Evolutionary conservation across 2,113 vertebrate genomes (phyloP).

Genomic region (Crotalus horridus): DNA sequence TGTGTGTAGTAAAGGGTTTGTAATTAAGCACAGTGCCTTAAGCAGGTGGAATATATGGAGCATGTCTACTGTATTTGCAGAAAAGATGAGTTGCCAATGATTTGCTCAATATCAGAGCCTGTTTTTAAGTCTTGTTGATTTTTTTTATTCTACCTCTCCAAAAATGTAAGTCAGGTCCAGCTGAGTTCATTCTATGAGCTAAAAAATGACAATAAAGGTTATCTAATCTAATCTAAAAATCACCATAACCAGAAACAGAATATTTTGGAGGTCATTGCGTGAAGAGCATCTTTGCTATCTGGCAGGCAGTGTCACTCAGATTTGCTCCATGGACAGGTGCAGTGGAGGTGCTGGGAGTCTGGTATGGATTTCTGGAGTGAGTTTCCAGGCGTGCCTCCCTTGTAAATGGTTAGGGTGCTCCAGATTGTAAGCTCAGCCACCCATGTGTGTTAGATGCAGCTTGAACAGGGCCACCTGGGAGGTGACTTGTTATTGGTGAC

Average conservation of each 20-base stretch:
- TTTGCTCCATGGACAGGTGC: background rate
- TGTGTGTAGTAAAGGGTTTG: background rate
- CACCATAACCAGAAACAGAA: background rate
- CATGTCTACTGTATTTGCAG: background rate
- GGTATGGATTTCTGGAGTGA: background rate
- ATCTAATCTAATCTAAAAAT: background rate
- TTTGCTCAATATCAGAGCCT: background rate
- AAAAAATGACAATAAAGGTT: background rate
- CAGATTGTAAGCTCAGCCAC: background rate
- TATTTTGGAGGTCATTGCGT: background rate
- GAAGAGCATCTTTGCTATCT: background rate
- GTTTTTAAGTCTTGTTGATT: background rate
- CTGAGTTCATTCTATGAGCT: background rate
- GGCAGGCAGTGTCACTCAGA: background rate
- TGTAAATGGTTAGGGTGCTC: background rate
- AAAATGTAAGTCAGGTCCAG: background rate
- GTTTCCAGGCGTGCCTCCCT: background rate
- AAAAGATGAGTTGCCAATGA: background rate
- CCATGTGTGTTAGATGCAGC: background rate
- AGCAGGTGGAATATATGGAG: background rate
- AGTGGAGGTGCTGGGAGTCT: background rate
- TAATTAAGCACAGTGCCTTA: background rate
- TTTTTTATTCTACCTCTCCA: background rate
- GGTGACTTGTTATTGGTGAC: background rate
- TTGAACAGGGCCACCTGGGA: background rate